These are phyloP conservation scores for Drosophila pectinifera DNA, from an alignment of 1,140 invertebrate genomes.

Conservation along the genomic window DNA sequence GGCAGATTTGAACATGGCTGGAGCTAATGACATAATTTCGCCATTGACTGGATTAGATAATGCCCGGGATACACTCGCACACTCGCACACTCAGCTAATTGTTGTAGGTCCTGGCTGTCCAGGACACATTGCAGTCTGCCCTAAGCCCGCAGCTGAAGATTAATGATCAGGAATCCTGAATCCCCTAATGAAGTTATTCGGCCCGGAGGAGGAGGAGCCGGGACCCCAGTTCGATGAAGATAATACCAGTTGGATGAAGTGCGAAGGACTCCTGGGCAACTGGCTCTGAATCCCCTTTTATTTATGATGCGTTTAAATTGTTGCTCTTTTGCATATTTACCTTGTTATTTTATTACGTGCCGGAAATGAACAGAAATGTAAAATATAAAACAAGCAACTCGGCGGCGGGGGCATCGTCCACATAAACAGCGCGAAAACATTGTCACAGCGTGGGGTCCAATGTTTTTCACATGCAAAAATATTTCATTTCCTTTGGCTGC, in stretches of 20 bases:
- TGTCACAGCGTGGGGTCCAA: slow-evolving; percentile 79
- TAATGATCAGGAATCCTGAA: slow-evolving; percentile 69
- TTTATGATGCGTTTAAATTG: slow-evolving; percentile 70
- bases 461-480: slow-evolving; percentile 82
- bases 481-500: slow-evolving; percentile 79
- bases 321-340: slow-evolving; percentile 72
- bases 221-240: background rate
- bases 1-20: slow-evolving; percentile 62
- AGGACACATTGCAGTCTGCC: slow-evolving; percentile 47
- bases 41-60: slow-evolving; percentile 63
- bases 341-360: slow-evolving; percentile 79
- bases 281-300: slow-evolving; percentile 45
- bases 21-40: slow-evolving; percentile 79
- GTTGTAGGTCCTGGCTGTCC: slow-evolving; percentile 57
- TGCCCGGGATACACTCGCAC: slow-evolving; percentile 34
- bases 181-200: slow-evolving; percentile 57
- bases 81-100: slow-evolving; percentile 43
- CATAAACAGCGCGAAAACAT: slow-evolving; percentile 77
- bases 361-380: slow-evolving; percentile 75
- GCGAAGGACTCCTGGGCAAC: background rate
- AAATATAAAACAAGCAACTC: slow-evolving; percentile 57
- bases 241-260: slow-evolving; percentile 30
- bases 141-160: slow-evolving; percentile 50
- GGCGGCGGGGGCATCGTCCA: slow-evolving; percentile 41
- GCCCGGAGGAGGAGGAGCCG: background rate